Evolutionary conservation across 23 tunicate genomes (phyloP), one percentile per base, ranked within the genome.

Genomic region (Ascidia mentula): DNA sequence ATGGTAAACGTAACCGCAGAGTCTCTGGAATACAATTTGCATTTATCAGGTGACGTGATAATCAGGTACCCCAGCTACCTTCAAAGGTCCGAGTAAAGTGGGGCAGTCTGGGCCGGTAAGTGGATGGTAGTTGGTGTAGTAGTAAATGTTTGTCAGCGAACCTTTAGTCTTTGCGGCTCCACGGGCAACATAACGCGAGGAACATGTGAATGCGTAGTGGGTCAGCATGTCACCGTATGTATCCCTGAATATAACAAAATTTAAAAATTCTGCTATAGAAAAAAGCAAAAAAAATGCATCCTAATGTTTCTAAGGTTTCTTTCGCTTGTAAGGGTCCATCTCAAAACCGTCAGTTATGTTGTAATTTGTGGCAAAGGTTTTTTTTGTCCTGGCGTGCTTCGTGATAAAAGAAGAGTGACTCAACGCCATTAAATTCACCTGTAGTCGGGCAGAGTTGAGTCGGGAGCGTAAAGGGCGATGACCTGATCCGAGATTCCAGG

Each of bases 171-270:
- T 40, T 0, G 78, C 72, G 6, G 82, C 91, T 6, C 46, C 15
- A 15, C 91, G 59, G 20, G 91, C 91, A 24, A 87, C 60, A 18
- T 26, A 45, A 69, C 91, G 46, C 42, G 91, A 87, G 34, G 91
- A 87, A 53, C 91, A 87, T 36, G 91, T 81, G 82, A 87, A 87
- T 4, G 91, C 85, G 65, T 72, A 87, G 82, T 87, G 91, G 0
- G 91, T 72, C 32, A 87, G 53, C 86, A 81, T 76, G 60, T 87
- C 91, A 0, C 91, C 91, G 17, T 76, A 87, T 38, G 91, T 82
- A 45, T 87, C 86, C 69, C 91, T 81, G 59, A 9, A 20, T 5
- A 53, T 20, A 53, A 9, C 13, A 53, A 28, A 9, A 53, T 53
- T 53, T 53, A 28, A n/a, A n/a, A n/a, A n/a, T n/a, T n/a, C n/a